phyloP scores from a whole-genome alignment of 2,797 vertebrate species.

The Dendrocincla fuliginosa region DNA sequence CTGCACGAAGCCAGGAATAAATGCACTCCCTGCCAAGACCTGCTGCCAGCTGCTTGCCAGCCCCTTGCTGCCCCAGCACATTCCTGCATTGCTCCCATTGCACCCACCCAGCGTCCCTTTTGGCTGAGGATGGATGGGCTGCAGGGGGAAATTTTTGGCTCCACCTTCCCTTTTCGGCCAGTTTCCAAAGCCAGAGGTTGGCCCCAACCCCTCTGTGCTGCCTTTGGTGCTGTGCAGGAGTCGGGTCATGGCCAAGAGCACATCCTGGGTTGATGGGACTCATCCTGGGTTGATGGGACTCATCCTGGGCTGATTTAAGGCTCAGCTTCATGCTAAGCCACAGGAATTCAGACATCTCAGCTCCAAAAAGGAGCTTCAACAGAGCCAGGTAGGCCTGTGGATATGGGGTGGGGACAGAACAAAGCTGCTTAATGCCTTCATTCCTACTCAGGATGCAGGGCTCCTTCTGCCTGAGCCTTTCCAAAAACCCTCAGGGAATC shows the following conservation, averaged over 20 bases:
- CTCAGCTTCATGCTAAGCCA: background rate
- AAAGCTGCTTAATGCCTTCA: background rate
- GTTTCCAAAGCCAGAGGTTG: background rate
- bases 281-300: background rate
- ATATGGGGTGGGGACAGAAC: background rate
- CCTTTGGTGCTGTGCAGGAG: background rate
- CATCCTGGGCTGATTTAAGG: background rate
- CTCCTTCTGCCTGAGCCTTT: background rate
- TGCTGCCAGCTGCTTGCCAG: background rate
- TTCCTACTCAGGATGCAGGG: rapidly evolving
- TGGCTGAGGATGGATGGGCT: too few species aligned
- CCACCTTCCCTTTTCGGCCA: rapidly evolving
- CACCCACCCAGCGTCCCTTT: background rate
- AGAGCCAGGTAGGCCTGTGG: rapidly evolving
- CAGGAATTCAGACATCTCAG: background rate
- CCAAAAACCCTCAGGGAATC: background rate
- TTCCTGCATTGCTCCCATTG: rapidly evolving
- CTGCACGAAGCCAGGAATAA: background rate
- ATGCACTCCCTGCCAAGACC: background rate
- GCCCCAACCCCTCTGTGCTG: rapidly evolving
- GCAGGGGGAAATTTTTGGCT: background rate
- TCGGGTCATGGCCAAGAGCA: rapidly evolving
- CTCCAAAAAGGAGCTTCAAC: background rate
- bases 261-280: rapidly evolving
- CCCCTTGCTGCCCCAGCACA: rapidly evolving